Conservation (phyloP, 2,113 vertebrate species). For the Oreamnos americanus region DNA sequence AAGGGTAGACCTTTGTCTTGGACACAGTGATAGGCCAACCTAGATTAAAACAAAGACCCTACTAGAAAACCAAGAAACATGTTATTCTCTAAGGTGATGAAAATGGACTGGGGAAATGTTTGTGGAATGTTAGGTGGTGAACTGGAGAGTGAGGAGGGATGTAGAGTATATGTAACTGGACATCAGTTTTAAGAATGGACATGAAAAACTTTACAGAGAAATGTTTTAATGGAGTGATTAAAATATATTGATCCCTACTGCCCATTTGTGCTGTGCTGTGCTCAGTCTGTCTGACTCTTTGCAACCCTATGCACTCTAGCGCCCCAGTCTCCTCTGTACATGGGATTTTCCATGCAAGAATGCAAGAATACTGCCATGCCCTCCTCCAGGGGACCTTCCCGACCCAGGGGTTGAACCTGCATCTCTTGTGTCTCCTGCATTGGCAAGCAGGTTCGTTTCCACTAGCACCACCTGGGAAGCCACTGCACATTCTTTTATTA, state of each 20-base stretch:
- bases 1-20: not conserved
- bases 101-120: not conserved
- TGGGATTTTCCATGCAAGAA: not conserved
- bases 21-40: not conserved
- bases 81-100: not conserved
- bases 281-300: not conserved
- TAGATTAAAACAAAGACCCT: not conserved
- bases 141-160: not conserved
- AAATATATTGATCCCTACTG: not conserved
- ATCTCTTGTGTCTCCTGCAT: not conserved
- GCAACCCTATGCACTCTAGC: not conserved
- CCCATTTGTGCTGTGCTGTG: not conserved
- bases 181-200: not conserved
- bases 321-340: not conserved
- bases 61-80: not conserved
- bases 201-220: not conserved
- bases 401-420: not conserved
- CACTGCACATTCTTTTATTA: not conserved
- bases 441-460: not conserved
- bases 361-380: not conserved
- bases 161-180: not conserved
- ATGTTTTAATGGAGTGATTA: not conserved
- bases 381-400: not conserved
- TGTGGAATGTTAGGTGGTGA: not conserved
- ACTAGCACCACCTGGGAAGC: not conserved